Evolutionary conservation across 2,888 invertebrate genomes (phyloP).

Genomic region (Troglohyphantes excavatus): DNA sequence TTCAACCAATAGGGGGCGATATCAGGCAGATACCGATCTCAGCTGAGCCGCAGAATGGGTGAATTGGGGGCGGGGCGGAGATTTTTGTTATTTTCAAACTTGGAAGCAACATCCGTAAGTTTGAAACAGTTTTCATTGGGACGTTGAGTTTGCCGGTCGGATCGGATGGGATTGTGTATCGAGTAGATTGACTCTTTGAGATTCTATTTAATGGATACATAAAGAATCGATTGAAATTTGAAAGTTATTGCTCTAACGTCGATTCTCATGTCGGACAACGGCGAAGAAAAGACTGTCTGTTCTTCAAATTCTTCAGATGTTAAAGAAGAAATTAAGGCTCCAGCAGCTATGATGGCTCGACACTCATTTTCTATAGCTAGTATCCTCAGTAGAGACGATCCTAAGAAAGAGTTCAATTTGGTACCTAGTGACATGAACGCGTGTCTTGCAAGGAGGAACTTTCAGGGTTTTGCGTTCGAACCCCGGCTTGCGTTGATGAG

Average conservation of each 20-base stretch:
- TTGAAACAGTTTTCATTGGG: conserved; percentile 50
- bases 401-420: conserved; percentile 58
- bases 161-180: background rate
- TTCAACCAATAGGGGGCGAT: conserved; percentile 64
- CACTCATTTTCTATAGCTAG: conserved; percentile 72
- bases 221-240: background rate
- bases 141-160: conserved; percentile 20
- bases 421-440: conserved; percentile 50
- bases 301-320: conserved; percentile 54
- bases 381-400: conserved; percentile 71
- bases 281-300: conserved; percentile 59
- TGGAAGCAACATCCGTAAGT: conserved; percentile 36
- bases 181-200: background rate
- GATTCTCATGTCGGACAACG: conserved; percentile 66
- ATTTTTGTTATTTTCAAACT: conserved; percentile 56
- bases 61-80: conserved; percentile 57
- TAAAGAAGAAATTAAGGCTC: conserved; percentile 58
- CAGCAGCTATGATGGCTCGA: conserved; percentile 19
- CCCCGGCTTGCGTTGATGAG: conserved; percentile 58
- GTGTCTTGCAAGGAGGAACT: conserved; percentile 56
- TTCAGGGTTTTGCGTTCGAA: conserved; percentile 57
- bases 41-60: conserved; percentile 29
- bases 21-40: conserved; percentile 40
- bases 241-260: conserved; percentile 18
- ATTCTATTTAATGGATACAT: background rate